These are phyloP conservation scores for Luehdorfia chinensis DNA, from an alignment of 1,140 invertebrate species.

Conservation along the genomic window DNA sequence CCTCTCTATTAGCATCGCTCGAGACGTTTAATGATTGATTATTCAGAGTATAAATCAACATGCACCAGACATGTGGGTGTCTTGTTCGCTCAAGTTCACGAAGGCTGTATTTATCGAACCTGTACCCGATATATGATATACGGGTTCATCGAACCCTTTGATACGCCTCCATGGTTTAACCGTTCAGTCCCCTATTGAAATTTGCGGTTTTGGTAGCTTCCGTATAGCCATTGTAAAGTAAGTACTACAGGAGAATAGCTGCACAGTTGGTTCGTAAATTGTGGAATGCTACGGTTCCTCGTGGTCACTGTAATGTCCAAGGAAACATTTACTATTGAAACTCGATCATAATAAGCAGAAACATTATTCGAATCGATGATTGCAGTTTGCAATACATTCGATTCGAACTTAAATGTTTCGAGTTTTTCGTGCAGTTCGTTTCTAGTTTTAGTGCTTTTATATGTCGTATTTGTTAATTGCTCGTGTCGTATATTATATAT, in stretches of 20 bases:
- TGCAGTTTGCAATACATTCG: too few species aligned
- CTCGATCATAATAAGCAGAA: too few species aligned
- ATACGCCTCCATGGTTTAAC: slow-evolving; percentile 21
- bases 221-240: slow-evolving; percentile 10
- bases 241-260: slow-evolving; percentile 1
- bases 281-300: slow-evolving; percentile 15
- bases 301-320: slow-evolving; percentile 12
- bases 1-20: slow-evolving; percentile 4
- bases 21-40: slow-evolving; percentile 6
- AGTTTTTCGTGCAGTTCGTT: too few species aligned
- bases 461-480: too few species aligned
- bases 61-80: slow-evolving; percentile 9
- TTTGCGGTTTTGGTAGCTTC: slow-evolving; percentile 28
- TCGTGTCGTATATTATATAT: too few species aligned
- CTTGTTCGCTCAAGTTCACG: slow-evolving; percentile 1
- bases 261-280: slow-evolving; percentile 5
- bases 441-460: too few species aligned
- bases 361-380: too few species aligned
- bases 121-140: slow-evolving; percentile 21
- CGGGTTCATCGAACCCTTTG: slow-evolving; percentile 16
- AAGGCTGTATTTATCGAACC: slow-evolving; percentile 12
- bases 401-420: too few species aligned
- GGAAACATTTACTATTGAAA: slow-evolving; percentile 4
- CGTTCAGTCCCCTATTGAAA: slow-evolving; percentile 25
- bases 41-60: slow-evolving; percentile 6